These are phyloP conservation scores for Stenopsyche tienmushanensis DNA, from an alignment of 1,140 invertebrate genomes.

Conservation along the genomic window DNA sequence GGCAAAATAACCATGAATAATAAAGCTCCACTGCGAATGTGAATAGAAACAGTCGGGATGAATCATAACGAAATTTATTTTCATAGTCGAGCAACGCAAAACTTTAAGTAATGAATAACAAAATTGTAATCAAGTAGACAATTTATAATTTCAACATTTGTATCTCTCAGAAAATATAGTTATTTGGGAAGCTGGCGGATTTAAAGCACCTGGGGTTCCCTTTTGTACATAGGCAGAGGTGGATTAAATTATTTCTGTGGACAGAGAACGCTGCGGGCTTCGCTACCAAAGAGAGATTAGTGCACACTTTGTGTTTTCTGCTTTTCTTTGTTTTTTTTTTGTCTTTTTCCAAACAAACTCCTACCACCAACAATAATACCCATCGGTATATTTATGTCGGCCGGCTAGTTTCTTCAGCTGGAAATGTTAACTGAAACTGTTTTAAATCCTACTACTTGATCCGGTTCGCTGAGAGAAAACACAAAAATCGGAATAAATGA, in stretches of 20 bases:
- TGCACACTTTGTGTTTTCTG: conserved; percentile 3
- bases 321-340: conserved; percentile 5
- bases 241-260: conserved; percentile 6
- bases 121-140: not conserved
- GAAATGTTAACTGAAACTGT: conserved; percentile 12
- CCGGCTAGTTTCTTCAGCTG: conserved; percentile 3
- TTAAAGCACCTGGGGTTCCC: not conserved
- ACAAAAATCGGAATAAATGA: too few species aligned
- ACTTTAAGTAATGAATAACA: too few species aligned
- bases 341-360: conserved; percentile 6
- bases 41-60: too few species aligned
- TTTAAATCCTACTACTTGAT: conserved; percentile 14
- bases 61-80: too few species aligned
- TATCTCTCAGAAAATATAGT: not conserved
- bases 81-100: too few species aligned
- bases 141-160: not conserved
- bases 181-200: not conserved
- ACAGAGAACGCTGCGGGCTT: conserved; percentile 5
- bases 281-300: conserved; percentile 4
- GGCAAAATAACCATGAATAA: too few species aligned
- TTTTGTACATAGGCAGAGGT: conserved; percentile 7
- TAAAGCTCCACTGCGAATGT: too few species aligned
- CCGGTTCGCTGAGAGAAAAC: too few species aligned
- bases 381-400: conserved; percentile 3
- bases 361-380: not conserved